Conservation (phyloP, 2,888 invertebrate genomes). For the Sinotaia quadrata region DNA sequence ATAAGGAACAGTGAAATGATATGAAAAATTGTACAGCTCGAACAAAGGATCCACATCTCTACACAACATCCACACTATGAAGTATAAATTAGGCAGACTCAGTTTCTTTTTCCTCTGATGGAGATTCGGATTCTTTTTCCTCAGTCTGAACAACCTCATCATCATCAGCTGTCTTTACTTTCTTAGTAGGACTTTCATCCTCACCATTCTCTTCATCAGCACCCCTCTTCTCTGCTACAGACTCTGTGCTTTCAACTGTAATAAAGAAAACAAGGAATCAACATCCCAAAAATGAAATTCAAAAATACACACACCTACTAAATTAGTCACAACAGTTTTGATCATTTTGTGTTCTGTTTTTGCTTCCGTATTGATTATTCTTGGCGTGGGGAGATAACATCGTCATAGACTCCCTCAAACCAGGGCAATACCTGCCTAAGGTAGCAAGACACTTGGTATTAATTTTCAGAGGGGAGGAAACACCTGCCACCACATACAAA, state of each 20-base stretch:
- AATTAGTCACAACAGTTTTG: no score
- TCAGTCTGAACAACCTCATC: no score
- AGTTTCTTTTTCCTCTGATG: slow-evolving; percentile 23
- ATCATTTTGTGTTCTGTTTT: no score
- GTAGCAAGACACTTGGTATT: no score
- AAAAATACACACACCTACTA: no score
- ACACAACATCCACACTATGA: slow-evolving; percentile 27
- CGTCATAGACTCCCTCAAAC: no score
- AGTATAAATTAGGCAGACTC: slow-evolving; percentile 29
- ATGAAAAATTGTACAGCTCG: slow-evolving; percentile 30
- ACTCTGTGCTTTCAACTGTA: slow-evolving; percentile 25
- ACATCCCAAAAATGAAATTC: no score
- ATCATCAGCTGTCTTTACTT: slow-evolving; percentile 50
- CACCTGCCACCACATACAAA: no score
- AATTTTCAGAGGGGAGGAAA: no score
- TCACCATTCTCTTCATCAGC: slow-evolving; percentile 48
- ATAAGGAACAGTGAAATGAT: slow-evolving; percentile 11
- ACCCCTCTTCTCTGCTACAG: slow-evolving; percentile 43
- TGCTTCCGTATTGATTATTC: no score
- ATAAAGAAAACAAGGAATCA: slow-evolving; percentile 13
- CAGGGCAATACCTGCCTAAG: no score
- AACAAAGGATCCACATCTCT: slow-evolving; percentile 16
- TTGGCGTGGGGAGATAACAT: no score
- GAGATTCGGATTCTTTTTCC: slow-evolving; percentile 11
- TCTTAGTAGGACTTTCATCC: slow-evolving; percentile 56